Evolutionary conservation across 2,797 vertebrate genomes (phyloP).

Genomic region (Ibycter americanus): DNA sequence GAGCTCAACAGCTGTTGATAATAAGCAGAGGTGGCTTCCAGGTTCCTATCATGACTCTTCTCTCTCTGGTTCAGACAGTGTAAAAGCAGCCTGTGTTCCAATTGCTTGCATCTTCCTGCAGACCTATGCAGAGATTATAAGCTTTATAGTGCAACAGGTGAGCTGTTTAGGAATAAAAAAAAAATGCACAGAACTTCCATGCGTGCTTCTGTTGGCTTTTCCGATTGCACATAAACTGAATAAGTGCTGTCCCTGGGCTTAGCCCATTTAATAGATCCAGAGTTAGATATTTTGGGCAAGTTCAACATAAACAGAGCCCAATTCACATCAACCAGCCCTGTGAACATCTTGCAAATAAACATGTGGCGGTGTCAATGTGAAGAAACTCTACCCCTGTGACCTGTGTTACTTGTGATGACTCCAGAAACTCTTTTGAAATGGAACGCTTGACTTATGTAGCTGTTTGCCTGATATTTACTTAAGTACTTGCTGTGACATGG

Average conservation of each 20-base stretch:
- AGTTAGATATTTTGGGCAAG: background rate
- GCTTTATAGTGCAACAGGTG: background rate
- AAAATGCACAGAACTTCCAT: background rate
- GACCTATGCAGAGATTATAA: rapidly evolving
- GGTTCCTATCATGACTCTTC: background rate
- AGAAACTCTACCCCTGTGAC: background rate
- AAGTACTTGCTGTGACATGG: background rate
- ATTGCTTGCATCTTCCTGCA: background rate
- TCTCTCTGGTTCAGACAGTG: background rate
- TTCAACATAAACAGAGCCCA: background rate
- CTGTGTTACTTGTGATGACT: background rate
- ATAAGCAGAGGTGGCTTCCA: background rate
- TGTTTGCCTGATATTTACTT: background rate
- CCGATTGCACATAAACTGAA: background rate
- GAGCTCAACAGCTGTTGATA: background rate
- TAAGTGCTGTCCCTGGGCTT: background rate
- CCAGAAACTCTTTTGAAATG: background rate
- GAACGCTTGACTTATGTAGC: background rate
- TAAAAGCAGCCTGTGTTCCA: background rate
- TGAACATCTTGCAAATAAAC: background rate
- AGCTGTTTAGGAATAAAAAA: background rate
- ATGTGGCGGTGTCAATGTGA: background rate
- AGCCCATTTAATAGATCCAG: rapidly evolving
- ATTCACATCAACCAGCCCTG: background rate
- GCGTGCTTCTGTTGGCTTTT: background rate